phyloP scores from a whole-genome alignment of 1,140 invertebrate genomes.

The Temnothorax longispinosus region DNA sequence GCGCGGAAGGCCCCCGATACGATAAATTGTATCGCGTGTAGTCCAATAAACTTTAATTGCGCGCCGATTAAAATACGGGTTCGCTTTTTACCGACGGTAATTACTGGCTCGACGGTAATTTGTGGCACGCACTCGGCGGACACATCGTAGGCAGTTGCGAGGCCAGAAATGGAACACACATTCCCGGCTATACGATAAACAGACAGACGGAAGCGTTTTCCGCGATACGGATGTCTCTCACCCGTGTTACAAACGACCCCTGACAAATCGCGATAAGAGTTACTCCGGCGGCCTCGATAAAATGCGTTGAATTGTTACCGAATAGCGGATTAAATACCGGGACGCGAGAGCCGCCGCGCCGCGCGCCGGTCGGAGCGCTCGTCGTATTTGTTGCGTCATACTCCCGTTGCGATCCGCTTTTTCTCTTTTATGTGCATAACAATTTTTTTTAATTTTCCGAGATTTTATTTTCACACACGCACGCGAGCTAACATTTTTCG shows the following conservation, averaged over 20 bases:
- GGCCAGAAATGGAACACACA: conserved; percentile 22
- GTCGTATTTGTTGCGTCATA: conserved; percentile 8
- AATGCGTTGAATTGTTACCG: conserved; percentile 51
- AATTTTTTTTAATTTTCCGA: conserved; percentile 40
- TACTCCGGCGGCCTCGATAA: conserved; percentile 40
- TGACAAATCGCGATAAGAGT: conserved; percentile 58
- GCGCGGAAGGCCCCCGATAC: conserved; percentile 42
- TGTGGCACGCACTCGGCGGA: conserved; percentile 53
- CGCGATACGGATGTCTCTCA: conserved; percentile 39
- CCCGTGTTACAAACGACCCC: conserved; percentile 33
- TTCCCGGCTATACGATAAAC: conserved; percentile 32
- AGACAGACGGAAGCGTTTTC: conserved; percentile 48
- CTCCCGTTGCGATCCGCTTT: not conserved
- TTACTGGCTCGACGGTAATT: conserved; percentile 50
- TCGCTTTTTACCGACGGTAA: conserved; percentile 42
- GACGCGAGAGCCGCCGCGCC: not conserved
- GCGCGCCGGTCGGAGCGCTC: not conserved
- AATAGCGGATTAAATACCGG: conserved; percentile 52
- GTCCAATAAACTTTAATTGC: conserved; percentile 59
- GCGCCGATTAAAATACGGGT: conserved; percentile 53
- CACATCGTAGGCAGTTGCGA: conserved; percentile 19
- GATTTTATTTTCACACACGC: conserved; percentile 7
- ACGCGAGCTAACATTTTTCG: not conserved
- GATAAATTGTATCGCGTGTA: conserved; percentile 59
- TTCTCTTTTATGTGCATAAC: conserved; percentile 1